A percentile compares a stretch with the other conserved stretches of the same genome.
phyloP scores from a whole-genome alignment of 2,113 vertebrate genomes.

The Mobula birostris region DNA sequence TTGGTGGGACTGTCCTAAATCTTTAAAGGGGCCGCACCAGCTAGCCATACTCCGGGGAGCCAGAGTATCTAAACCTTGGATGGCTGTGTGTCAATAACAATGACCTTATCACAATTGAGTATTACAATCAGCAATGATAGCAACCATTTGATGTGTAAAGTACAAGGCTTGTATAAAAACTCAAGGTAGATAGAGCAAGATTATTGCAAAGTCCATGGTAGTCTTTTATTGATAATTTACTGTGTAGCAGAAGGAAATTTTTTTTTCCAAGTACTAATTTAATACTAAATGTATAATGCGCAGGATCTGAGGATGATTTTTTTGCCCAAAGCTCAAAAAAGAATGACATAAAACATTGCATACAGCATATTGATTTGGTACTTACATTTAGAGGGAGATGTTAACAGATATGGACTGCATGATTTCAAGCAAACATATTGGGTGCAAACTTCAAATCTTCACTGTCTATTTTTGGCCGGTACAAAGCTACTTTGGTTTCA shows the following conservation, averaged over 20 bases:
- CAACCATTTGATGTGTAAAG: background rate
- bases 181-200: background rate
- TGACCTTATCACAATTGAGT: background rate
- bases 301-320: background rate
- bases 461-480: too few species aligned
- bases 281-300: background rate
- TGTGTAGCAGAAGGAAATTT: background rate
- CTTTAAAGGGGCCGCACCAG: too few species aligned
- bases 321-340: background rate
- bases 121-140: background rate
- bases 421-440: background rate
- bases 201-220: background rate
- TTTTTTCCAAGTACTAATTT: constrained; percentile 5
- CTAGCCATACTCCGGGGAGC: background rate
- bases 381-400: background rate
- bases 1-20: too few species aligned
- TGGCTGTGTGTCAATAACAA: too few species aligned
- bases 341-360: background rate
- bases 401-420: background rate
- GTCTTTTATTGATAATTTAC: background rate
- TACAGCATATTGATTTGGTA: background rate
- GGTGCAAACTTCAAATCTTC: too few species aligned
- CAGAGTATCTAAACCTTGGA: too few species aligned
- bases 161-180: background rate
- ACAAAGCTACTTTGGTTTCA: too few species aligned